These are phyloP conservation scores for Polietes domitor DNA, from an alignment of 2,888 invertebrate species.

Conservation along the genomic window DNA sequence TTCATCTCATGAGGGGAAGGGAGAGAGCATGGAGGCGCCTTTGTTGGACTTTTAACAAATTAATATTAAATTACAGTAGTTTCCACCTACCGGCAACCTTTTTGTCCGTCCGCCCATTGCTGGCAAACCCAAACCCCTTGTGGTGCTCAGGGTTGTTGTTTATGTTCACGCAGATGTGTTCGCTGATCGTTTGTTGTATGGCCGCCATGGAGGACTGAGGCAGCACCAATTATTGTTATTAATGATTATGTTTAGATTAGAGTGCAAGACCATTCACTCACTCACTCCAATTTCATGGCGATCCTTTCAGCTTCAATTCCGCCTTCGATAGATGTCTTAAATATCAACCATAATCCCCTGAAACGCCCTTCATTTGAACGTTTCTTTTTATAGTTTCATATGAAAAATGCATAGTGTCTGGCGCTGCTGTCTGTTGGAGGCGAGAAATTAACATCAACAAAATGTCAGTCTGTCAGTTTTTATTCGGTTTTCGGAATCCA, in stretches of 20 bases:
- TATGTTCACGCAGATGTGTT: constrained; percentile 51
- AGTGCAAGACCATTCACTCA: constrained; percentile 21
- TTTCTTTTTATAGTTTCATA: constrained; percentile 23
- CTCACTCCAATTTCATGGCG: constrained; percentile 13
- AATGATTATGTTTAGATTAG: constrained; percentile 63
- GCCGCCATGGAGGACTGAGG: constrained; percentile 31
- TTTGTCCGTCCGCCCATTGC: background rate
- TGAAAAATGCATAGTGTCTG: constrained; percentile 49
- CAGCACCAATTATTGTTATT: constrained; percentile 63
- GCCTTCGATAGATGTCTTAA: constrained; percentile 29
- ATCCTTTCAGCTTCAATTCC: constrained; percentile 8
- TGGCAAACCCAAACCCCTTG: constrained; percentile 39
- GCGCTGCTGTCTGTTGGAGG: constrained; percentile 57
- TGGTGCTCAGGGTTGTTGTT: constrained; percentile 5
- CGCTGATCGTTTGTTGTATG: constrained; percentile 31
- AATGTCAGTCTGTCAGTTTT: constrained; percentile 68
- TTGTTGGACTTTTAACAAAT: constrained; percentile 76
- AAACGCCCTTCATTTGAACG: constrained; percentile 7
- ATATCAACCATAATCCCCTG: constrained; percentile 1
- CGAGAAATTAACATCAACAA: constrained; percentile 70
- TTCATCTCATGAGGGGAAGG: background rate
- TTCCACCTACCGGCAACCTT: constrained; percentile 58
- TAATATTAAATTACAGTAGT: constrained; percentile 78
- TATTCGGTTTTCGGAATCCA: constrained; percentile 28
- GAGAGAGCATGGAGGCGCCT: constrained; percentile 70